phyloP scores from a whole-genome alignment of 2,888 invertebrate species.

The Ophion slaviceki region DNA sequence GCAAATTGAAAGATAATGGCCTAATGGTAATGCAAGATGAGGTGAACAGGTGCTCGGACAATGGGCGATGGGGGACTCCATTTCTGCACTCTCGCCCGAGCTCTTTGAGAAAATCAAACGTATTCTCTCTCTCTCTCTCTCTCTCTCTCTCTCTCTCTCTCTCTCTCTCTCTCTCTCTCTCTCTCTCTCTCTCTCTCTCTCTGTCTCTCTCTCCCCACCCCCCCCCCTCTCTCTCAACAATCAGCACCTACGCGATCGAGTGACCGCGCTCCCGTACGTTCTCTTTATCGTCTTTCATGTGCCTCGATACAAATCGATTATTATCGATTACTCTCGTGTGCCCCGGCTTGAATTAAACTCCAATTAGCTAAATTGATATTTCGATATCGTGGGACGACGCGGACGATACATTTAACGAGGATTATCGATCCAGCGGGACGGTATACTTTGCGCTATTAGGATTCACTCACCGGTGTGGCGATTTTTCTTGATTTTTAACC shows the following conservation, averaged over 20 bases:
- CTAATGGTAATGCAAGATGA: constrained; percentile 63
- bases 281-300: not conserved
- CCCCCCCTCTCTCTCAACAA: not conserved
- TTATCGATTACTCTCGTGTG: constrained; percentile 28
- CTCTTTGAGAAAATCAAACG: not conserved
- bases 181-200: constrained; percentile 5
- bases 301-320: constrained; percentile 41
- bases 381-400: not conserved
- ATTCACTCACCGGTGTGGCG: not conserved
- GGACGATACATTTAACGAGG: not conserved
- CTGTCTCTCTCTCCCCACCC: too few species aligned
- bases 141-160: not conserved
- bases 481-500: not conserved
- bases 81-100: not conserved
- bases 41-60: constrained; percentile 66
- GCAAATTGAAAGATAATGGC: constrained; percentile 75
- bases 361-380: constrained; percentile 33
- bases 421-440: not conserved
- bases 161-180: constrained; percentile 11
- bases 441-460: not conserved
- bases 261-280: constrained; percentile 3
- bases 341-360: constrained; percentile 13
- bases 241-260: constrained; percentile 3
- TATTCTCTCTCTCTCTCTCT: constrained; percentile 5
- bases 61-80: constrained; percentile 48